Base-by-base conservation (phyloP, 2,888 invertebrate species). In the Ophion slaviceki region DNA sequence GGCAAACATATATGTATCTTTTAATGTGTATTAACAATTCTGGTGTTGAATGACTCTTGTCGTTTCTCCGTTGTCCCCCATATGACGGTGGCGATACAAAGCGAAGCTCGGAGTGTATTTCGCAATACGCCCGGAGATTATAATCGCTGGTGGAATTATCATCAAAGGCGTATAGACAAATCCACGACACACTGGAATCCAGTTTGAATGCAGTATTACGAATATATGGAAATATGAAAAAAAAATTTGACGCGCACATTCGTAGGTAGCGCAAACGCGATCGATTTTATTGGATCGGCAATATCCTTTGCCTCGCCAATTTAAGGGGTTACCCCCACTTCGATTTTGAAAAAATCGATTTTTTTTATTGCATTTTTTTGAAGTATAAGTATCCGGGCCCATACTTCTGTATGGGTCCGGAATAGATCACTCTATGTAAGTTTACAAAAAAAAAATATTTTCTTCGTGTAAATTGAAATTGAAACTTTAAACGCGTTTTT, bases 81-180 rank as follows among this genome's bases (percentile, higher is more conserved):
- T 8, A 14, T 57, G 36, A 5, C 36, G 68, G 10, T 45, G 28
- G 67, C n/a, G 45, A 47, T 67, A 59, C 59, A 59, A 40, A 76
- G 62, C 28, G 40, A 67, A 78, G 68, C 67, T 67, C 77, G 20
- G 53, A 59, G 77, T 28, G 68, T 40, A 64, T 77, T 57, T 40
- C 77, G 24, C 59, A 68, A 40, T 68, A 40, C 59, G 40, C 77
- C 77, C 24, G 62, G 75, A 82, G 81, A 64, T 76, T 14, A 47
- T 71, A 76, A 82, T 82, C 81, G 81, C 81, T 76, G 24, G 32
- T 68, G 81, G 62, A 76, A 82, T 82, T 82, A 76, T 62, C 81
- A 53, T 76, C 70, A 61, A 47, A 67, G 36, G 70, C 24, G 40
- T 14, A 77, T 64, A n/a, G 53, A 24, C 24, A 28, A 17, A 68